phyloP scores from a whole-genome alignment of 2,888 invertebrate genomes.

The Congeria kusceri region DNA sequence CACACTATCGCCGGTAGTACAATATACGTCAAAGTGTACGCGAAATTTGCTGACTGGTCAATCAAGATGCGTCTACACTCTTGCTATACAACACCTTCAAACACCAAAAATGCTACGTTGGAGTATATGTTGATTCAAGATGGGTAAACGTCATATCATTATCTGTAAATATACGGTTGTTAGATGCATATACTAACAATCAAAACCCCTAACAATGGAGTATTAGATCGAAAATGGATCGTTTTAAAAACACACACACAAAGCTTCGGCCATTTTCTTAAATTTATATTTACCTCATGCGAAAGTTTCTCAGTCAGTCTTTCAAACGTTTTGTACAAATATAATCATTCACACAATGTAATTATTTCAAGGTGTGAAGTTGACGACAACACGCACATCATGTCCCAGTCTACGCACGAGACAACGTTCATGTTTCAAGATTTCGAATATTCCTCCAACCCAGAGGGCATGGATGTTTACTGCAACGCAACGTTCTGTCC shows the following conservation, averaged over 20 bases:
- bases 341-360: no score
- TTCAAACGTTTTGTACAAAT: no score
- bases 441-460: conserved; percentile 1
- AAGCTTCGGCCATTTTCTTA: no score
- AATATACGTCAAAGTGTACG: conserved; percentile 26
- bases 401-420: conserved; percentile 13
- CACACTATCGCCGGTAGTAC: background rate
- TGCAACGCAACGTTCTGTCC: conserved; percentile 5
- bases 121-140: conserved; percentile 14
- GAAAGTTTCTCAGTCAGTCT: no score
- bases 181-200: no score
- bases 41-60: conserved; percentile 17
- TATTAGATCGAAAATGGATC: no score
- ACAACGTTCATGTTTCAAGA: conserved; percentile 5
- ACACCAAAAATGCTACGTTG: background rate
- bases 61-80: conserved; percentile 30
- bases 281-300: no score
- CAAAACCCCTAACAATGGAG: no score
- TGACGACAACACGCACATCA: conserved; percentile 5
- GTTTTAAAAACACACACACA: no score
- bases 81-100: conserved; percentile 9
- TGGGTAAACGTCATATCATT: conserved; percentile 2
- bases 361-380: background rate
- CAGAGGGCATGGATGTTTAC: background rate
- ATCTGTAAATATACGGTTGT: no score